Conservation (phyloP, 2,888 invertebrate genomes). For the Apotomis capreana region DNA sequence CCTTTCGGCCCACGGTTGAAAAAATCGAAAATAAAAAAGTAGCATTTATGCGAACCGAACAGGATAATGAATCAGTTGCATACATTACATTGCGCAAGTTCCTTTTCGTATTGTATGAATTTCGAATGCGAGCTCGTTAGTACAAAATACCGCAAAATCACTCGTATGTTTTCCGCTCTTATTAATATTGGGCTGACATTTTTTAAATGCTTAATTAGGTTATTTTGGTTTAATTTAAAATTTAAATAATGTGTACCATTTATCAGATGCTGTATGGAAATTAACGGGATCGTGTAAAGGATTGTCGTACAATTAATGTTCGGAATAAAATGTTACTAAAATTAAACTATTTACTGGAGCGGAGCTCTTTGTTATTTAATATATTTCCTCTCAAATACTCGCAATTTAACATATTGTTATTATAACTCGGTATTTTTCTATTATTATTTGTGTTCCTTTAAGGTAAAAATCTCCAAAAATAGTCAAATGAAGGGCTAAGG, state of each 20-base stretch:
- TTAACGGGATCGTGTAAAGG: conserved; percentile 1
- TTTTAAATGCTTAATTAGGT: conserved; percentile 37
- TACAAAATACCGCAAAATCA: conserved; percentile 35
- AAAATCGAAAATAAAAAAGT: conserved; percentile 29
- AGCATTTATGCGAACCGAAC: conserved; percentile 32
- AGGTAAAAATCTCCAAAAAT: too few species aligned
- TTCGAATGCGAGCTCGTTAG: conserved; percentile 42
- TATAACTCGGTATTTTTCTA: too few species aligned
- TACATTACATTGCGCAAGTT: conserved; percentile 42
- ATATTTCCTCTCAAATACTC: too few species aligned
- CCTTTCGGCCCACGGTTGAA: conserved; percentile 15
- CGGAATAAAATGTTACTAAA: background rate
- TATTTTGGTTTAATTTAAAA: conserved; percentile 24
- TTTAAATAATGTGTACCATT: conserved; percentile 26
- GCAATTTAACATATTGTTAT: too few species aligned
- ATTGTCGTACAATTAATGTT: background rate
- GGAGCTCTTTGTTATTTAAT: too few species aligned
- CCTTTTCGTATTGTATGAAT: conserved; percentile 40
- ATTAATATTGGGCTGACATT: conserved; percentile 31
- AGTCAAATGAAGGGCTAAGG: too few species aligned
- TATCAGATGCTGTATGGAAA: conserved; percentile 13
- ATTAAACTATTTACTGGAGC: too few species aligned
- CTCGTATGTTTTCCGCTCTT: conserved; percentile 23
- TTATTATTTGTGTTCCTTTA: too few species aligned
- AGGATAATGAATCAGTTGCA: conserved; percentile 43